These are phyloP conservation scores for Enoplosus armatus DNA, from an alignment of 2,797 vertebrate species.

Conservation along the genomic window DNA sequence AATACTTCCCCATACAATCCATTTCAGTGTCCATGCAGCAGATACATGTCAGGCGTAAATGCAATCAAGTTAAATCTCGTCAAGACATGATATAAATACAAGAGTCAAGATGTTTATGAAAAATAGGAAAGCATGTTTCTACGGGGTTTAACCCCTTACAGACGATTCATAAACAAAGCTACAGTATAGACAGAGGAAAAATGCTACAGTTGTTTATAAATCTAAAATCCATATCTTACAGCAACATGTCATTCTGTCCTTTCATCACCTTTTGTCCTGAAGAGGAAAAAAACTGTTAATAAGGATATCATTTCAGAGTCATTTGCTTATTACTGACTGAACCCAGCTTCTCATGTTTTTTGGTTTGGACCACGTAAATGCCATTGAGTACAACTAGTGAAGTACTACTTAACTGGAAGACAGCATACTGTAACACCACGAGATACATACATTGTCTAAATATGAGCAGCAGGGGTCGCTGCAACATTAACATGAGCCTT, in stretches of 20 bases:
- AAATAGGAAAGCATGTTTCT: neutral
- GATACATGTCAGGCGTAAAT: slow-evolving; percentile 20
- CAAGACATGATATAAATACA: neutral
- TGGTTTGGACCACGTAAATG: neutral
- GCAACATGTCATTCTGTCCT: too few species aligned
- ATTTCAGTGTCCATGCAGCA: neutral
- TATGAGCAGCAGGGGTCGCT: slow-evolving; percentile 59
- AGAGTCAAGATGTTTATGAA: neutral
- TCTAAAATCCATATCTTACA: neutral
- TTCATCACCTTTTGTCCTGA: neutral
- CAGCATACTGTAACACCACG: neutral
- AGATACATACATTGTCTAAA: neutral
- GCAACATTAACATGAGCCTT: neutral
- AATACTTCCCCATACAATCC: neutral
- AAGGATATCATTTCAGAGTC: neutral
- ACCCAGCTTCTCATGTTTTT: neutral
- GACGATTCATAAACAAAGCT: neutral
- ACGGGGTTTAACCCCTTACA: neutral
- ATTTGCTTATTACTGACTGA: neutral
- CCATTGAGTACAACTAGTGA: neutral
- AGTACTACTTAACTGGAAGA: neutral
- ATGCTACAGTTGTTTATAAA: neutral
- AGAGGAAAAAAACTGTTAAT: neutral
- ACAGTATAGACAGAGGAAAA: neutral
- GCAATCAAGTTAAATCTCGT: slow-evolving; percentile 22